These are phyloP conservation scores for Limenitis camilla DNA, from an alignment of 2,888 invertebrate species.

Conservation along the genomic window DNA sequence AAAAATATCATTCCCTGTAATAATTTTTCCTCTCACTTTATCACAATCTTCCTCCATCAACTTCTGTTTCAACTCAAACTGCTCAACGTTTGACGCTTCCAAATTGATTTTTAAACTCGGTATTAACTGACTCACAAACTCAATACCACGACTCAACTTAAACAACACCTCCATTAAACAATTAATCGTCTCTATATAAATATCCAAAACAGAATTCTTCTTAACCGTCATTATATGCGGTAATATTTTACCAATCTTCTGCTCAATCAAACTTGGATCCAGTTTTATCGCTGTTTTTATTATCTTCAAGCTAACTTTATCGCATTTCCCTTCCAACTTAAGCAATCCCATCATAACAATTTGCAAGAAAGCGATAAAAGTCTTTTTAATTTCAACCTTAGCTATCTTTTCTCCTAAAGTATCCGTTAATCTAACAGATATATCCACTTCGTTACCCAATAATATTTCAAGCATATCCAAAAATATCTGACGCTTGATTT, in stretches of 20 bases:
- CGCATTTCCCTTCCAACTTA: slow-evolving; percentile 54
- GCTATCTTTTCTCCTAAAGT: slow-evolving; percentile 53
- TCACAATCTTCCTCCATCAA: slow-evolving; percentile 36
- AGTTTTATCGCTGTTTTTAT: slow-evolving; percentile 53
- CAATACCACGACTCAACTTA: slow-evolving; percentile 57
- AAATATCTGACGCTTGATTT: slow-evolving; percentile 52
- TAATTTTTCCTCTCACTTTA: slow-evolving; percentile 45
- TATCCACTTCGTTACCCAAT: slow-evolving; percentile 54
- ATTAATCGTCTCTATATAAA: slow-evolving; percentile 53
- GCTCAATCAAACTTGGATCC: slow-evolving; percentile 60
- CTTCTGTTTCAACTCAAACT: slow-evolving; percentile 46
- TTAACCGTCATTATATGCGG: slow-evolving; percentile 55
- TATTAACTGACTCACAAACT: slow-evolving; percentile 55
- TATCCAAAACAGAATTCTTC: slow-evolving; percentile 40
- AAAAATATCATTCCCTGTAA: slow-evolving; percentile 52
- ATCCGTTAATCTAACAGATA: slow-evolving; percentile 52
- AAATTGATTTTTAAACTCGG: slow-evolving; percentile 49
- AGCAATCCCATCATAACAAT: slow-evolving; percentile 51
- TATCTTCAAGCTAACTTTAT: slow-evolving; percentile 51
- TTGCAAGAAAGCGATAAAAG: slow-evolving; percentile 54
- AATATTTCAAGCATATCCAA: slow-evolving; percentile 52
- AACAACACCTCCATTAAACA: slow-evolving; percentile 57
- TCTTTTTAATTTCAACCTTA: slow-evolving; percentile 59
- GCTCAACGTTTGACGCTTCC: slow-evolving; percentile 52
- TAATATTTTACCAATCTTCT: slow-evolving; percentile 49